These are phyloP conservation scores for Aythya baeri DNA, from an alignment of 2,113 vertebrate species.

Conservation along the genomic window DNA sequence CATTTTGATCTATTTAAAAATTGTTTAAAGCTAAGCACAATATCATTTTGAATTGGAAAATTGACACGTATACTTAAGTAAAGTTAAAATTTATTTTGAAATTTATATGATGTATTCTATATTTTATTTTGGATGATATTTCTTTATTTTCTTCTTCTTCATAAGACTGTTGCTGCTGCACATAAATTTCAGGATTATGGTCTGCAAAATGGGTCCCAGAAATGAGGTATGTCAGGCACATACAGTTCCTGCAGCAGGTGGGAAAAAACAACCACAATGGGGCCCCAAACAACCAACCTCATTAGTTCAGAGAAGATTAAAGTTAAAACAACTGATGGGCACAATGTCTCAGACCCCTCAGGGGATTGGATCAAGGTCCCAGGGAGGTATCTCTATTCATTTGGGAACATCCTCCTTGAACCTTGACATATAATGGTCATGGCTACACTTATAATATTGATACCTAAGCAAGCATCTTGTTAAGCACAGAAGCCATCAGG, in stretches of 20 bases:
- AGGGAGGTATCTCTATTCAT: neutral
- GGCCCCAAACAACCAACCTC: neutral
- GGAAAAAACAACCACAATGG: neutral
- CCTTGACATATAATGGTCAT: neutral
- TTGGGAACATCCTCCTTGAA: neutral
- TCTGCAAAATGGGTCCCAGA: neutral
- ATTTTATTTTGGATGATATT: neutral
- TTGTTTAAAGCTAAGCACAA: neutral
- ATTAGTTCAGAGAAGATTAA: neutral
- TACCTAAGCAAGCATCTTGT: neutral
- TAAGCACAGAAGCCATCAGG: neutral
- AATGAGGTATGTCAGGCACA: rapidly evolving
- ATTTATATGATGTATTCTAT: neutral
- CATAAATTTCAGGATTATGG: neutral
- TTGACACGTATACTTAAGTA: neutral
- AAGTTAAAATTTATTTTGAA: neutral
- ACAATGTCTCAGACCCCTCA: neutral
- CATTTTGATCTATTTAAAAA: neutral
- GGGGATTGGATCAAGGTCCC: neutral
- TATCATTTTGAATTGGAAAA: neutral
- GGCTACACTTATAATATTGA: neutral
- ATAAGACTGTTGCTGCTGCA: neutral
- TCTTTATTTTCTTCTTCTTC: too few species aligned
- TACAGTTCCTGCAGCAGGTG: neutral
- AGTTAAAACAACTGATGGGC: neutral